Evolutionary conservation across 2,888 invertebrate genomes (phyloP).

Genomic region (Lymantria monacha): DNA sequence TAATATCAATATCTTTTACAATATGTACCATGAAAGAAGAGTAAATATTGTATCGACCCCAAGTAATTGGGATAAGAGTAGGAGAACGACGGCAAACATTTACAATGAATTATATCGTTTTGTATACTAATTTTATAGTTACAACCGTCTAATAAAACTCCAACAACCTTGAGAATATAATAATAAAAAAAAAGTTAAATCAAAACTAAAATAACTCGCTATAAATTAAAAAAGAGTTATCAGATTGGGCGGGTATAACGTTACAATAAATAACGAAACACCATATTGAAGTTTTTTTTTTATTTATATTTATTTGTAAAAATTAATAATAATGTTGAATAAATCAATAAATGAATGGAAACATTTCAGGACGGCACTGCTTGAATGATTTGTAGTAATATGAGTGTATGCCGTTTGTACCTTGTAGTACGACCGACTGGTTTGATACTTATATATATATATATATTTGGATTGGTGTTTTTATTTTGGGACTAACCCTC

Average conservation of each 20-base stretch:
- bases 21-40: no score
- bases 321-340: constrained; percentile 80
- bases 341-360: constrained; percentile 81
- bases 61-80: no score
- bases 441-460: constrained; percentile 57
- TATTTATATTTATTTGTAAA: constrained; percentile 51
- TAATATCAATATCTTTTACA: no score
- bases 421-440: constrained; percentile 4
- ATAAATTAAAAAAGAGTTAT: constrained; percentile 64
- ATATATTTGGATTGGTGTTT: not conserved
- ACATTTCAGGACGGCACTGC: constrained; percentile 67
- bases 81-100: no score
- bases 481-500: no score
- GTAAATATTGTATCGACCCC: no score
- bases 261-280: constrained; percentile 69
- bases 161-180: no score
- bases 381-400: constrained; percentile 81
- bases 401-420: constrained; percentile 64
- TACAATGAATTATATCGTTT: no score
- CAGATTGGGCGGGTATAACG: constrained; percentile 71
- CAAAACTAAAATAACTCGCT: constrained; percentile 48
- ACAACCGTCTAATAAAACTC: no score
- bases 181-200: constrained; percentile 41
- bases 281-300: constrained; percentile 41
- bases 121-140: no score